phyloP scores from a whole-genome alignment of 2,797 vertebrate species.

The Tauraco hartlaubi region DNA sequence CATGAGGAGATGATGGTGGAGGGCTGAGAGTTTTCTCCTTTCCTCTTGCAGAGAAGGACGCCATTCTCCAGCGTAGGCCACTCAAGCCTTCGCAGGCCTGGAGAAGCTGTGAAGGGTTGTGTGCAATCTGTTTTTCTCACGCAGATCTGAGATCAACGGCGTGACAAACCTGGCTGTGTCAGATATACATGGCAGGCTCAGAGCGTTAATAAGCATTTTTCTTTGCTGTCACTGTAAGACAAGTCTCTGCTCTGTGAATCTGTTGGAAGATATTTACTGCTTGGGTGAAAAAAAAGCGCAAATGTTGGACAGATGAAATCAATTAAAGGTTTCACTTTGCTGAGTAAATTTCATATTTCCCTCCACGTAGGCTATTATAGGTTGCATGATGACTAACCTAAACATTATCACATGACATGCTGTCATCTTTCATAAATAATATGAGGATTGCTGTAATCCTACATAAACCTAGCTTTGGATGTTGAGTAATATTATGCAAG shows the following conservation, averaged over 20 bases:
- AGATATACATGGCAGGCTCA: neutral
- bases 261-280: conserved; percentile 33
- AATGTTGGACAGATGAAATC: conserved; percentile 45
- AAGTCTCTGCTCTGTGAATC: neutral
- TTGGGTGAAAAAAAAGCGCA: neutral
- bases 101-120: neutral
- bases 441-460: conserved; percentile 36
- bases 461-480: conserved; percentile 27
- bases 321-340: conserved; percentile 38
- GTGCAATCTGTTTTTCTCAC: conserved; percentile 28
- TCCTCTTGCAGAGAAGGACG: neutral
- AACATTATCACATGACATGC: conserved; percentile 6
- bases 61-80: rapidly evolving
- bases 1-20: neutral
- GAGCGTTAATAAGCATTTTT: conserved; percentile 8
- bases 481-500: conserved; percentile 52
- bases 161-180: conserved; percentile 30
- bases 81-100: neutral
- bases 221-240: neutral
- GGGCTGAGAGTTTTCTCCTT: neutral
- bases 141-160: neutral
- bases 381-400: conserved; percentile 47
- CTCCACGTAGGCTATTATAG: conserved; percentile 17
- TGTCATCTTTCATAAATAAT: conserved; percentile 58
- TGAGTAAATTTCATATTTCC: conserved; percentile 41